Conservation (phyloP, 2,113 vertebrate genomes). For the Speoplatyrhinus poulsoni region DNA sequence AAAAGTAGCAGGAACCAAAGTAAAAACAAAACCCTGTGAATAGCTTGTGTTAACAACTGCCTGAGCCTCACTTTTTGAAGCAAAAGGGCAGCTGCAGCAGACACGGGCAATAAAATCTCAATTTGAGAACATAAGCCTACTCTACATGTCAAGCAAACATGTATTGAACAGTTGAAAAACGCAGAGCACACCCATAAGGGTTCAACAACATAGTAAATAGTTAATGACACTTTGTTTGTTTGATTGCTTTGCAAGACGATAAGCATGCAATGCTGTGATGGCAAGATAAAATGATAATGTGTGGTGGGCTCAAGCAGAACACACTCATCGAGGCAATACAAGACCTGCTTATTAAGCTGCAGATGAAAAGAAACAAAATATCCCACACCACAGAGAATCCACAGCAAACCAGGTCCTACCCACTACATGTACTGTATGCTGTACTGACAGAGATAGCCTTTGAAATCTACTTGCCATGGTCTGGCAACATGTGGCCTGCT, state of each 20-base stretch:
- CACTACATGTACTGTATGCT: background rate
- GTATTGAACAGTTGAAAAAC: conserved; percentile 64
- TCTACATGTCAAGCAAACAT: conserved; percentile 61
- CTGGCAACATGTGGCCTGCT: background rate
- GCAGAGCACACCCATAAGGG: conserved; percentile 17
- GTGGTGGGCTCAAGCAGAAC: conserved; percentile 41
- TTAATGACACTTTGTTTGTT: no score
- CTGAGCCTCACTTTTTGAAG: conserved; percentile 69
- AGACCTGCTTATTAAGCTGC: conserved; percentile 53
- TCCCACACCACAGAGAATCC: background rate
- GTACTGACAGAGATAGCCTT: background rate
- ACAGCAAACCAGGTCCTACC: background rate
- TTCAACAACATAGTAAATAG: no score
- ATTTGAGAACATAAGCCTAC: conserved; percentile 69
- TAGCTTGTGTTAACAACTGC: conserved; percentile 55
- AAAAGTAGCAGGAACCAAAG: conserved; percentile 43
- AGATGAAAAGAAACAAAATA: conserved; percentile 19
- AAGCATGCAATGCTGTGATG: conserved; percentile 22
- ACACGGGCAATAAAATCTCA: conserved; percentile 73
- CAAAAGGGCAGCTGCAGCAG: conserved; percentile 72
- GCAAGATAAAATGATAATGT: conserved; percentile 52
- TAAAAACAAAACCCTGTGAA: conserved; percentile 49
- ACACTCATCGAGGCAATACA: conserved; percentile 51
- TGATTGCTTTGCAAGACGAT: conserved; percentile 68
- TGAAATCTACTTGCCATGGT: background rate